Percentiles rank a stretch among this genome's conserved stretches.
Conservation (phyloP, 2,888 invertebrate species). For the Diaprepes abbreviatus region DNA sequence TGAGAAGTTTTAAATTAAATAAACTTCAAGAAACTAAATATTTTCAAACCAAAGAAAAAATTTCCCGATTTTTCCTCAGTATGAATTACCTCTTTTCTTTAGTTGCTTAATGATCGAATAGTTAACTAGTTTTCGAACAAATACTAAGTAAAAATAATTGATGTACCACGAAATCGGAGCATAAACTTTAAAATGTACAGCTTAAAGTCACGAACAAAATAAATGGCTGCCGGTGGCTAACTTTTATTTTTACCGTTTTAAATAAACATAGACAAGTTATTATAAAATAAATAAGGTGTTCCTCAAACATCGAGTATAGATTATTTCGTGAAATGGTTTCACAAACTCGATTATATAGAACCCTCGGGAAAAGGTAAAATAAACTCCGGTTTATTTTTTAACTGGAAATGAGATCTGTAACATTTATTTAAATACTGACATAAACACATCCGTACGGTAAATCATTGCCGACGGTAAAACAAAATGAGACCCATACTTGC, state of each 20-base stretch:
- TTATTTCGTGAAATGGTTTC: conserved; percentile 12
- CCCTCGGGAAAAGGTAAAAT: conserved; percentile 27
- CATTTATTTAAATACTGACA: conserved; percentile 15
- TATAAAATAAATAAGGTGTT: conserved; percentile 42
- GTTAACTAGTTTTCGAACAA: no score
- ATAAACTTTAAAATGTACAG: conserved; percentile 22
- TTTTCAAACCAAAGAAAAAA: no score
- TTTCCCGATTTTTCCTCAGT: no score
- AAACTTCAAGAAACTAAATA: no score
- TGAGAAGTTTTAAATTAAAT: no score
- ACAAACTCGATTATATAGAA: conserved; percentile 35
- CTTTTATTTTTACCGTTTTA: conserved; percentile 40
- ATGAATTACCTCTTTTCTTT: no score
- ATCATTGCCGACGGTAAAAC: neutral
- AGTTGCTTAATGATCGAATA: no score
- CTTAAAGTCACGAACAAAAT: conserved; percentile 40
- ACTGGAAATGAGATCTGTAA: conserved; percentile 17
- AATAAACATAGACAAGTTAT: conserved; percentile 50
- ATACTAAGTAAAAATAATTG: conserved; percentile 13
- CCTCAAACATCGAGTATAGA: conserved; percentile 15
- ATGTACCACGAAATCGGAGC: conserved; percentile 26
- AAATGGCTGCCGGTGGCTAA: conserved; percentile 40
- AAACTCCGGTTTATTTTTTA: conserved; percentile 5
- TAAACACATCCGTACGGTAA: neutral
- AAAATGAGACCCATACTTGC: neutral